These are phyloP conservation scores for Protobothrops mucrosquamatus DNA, from an alignment of 2,113 vertebrate genomes.

Conservation along the genomic window DNA sequence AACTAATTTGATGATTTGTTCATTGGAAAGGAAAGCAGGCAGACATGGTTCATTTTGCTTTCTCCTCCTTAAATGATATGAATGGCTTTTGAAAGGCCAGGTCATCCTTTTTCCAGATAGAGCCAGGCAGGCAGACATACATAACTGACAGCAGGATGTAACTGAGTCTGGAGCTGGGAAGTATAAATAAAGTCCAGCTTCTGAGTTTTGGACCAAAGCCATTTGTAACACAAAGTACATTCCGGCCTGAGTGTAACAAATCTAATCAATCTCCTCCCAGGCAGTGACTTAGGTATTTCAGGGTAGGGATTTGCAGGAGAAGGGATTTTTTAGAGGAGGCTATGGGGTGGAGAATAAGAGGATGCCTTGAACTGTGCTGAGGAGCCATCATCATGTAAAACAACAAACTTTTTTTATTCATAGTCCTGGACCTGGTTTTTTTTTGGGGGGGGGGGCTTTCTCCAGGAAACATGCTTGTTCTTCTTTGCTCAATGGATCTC, in stretches of 20 bases:
- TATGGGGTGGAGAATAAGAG: constrained; percentile 49
- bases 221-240: constrained; percentile 77
- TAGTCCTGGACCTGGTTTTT: not conserved
- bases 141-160: constrained; percentile 61
- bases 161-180: constrained; percentile 49
- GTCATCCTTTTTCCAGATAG: constrained; percentile 25
- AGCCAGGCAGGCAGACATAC: not conserved
- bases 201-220: constrained; percentile 68
- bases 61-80: not conserved
- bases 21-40: constrained; percentile 1
- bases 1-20: not conserved
- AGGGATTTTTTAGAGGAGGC: constrained; percentile 50
- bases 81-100: constrained; percentile 10
- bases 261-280: constrained; percentile 70
- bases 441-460: not conserved
- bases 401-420: constrained; percentile 12
- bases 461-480: not conserved
- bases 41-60: not conserved
- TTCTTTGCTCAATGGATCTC: not conserved
- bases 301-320: constrained; percentile 32
- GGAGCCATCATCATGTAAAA: not conserved
- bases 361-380: constrained; percentile 37
- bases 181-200: constrained; percentile 72
- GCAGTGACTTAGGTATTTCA: constrained; percentile 38
- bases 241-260: constrained; percentile 74